Evolutionary conservation across 2,113 vertebrate genomes (phyloP).

Genomic region (Pseudonaja textilis): DNA sequence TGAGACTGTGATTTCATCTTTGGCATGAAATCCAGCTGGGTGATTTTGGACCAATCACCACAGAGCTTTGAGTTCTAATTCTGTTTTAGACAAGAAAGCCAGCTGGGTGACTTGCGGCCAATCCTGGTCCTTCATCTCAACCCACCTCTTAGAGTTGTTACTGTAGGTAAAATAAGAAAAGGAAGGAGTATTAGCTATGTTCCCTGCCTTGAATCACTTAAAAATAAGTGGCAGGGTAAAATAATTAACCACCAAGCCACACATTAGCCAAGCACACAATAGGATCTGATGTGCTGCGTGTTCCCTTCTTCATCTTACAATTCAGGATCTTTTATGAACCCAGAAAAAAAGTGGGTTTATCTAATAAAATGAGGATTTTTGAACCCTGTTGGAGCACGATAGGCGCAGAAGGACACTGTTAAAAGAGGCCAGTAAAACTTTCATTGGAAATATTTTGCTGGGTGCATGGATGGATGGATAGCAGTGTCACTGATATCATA

Average conservation of each 20-base stretch:
- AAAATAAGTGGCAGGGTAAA: no score
- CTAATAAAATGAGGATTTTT: background rate
- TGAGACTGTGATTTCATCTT: no score
- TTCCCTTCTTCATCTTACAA: background rate
- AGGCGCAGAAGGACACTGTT: background rate
- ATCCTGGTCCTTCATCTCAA: no score
- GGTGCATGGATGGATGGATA: background rate
- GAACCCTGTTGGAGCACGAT: background rate
- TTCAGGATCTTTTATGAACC: background rate
- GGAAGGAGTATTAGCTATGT: no score
- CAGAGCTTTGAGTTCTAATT: no score
- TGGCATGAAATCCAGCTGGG: no score
- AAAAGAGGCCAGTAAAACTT: background rate
- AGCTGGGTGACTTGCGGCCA: no score
- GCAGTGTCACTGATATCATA: background rate
- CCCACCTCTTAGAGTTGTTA: no score
- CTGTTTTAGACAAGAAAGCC: no score
- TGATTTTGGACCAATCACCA: no score
- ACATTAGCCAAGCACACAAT: background rate
- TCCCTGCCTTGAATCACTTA: no score
- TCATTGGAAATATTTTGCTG: background rate
- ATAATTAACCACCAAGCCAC: background rate
- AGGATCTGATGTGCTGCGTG: background rate
- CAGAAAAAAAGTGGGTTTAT: background rate
- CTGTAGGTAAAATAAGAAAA: no score